Conservation (phyloP, 2,888 invertebrate genomes). For the Drosophila demipolita region DNA sequence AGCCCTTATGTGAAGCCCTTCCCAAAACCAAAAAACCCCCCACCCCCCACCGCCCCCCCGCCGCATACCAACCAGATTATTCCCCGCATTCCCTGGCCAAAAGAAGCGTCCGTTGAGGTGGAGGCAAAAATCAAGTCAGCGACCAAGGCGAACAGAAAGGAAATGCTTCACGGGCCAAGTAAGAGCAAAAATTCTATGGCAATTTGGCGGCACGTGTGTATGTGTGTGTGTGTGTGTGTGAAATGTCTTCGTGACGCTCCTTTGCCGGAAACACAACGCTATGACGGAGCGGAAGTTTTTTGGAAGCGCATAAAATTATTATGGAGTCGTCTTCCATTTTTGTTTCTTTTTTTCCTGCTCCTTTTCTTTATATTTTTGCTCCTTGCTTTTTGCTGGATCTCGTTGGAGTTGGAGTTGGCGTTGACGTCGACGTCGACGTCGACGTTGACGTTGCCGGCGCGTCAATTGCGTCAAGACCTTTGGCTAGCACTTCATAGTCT, state of each 20-base stretch:
- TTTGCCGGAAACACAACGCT: conserved; percentile 63
- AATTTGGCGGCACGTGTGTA: conserved; percentile 59
- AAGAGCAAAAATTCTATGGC: conserved; percentile 70
- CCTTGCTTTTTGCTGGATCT: not conserved
- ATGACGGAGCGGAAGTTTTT: conserved; percentile 70
- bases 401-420: conserved; percentile 23
- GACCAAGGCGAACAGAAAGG: conserved; percentile 72
- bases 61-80: conserved; percentile 7
- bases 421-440: conserved; percentile 48
- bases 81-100: conserved; percentile 1
- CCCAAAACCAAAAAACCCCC: not conserved
- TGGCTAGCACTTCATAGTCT: conserved; percentile 72
- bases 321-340: conserved; percentile 76
- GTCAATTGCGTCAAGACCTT: conserved; percentile 73
- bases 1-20: conserved; percentile 4
- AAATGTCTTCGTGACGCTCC: conserved; percentile 55
- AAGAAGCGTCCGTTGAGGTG: conserved; percentile 27
- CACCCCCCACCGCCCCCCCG: not conserved
- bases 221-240: conserved; percentile 30
- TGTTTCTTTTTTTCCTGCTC: conserved; percentile 15
- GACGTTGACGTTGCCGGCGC: conserved; percentile 60
- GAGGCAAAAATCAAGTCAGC: conserved; percentile 70
- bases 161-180: conserved; percentile 70
- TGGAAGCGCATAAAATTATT: conserved; percentile 77
- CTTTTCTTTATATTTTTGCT: conserved; percentile 4